A percentile compares a stretch with the other conserved stretches of the same genome.
Conservation (phyloP, 2,797 vertebrate species). For the Alosa sapidissima region DNA sequence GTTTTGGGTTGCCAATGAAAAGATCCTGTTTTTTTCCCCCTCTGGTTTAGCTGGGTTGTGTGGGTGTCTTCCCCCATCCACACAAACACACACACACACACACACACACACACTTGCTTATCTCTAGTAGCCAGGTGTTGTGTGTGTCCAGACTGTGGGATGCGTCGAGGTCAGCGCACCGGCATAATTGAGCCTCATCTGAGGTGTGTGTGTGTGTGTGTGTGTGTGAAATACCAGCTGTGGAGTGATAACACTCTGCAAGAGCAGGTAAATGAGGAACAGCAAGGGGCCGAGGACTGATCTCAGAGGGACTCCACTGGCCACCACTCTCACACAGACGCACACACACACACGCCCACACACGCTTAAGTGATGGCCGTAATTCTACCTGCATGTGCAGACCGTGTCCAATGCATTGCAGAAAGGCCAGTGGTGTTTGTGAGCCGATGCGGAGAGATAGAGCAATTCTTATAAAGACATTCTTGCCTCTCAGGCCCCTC, state of each 20-base stretch:
- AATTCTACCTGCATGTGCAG: not conserved
- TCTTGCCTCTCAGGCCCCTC: not conserved
- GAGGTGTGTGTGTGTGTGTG: too few relatives aligned
- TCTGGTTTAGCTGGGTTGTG: not conserved
- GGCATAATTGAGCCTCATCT: slow-evolving; percentile 8
- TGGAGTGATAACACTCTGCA: not conserved
- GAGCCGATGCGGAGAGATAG: not conserved
- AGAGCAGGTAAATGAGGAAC: not conserved
- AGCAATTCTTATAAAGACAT: not conserved
- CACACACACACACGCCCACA: too few relatives aligned
- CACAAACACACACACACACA: not conserved
- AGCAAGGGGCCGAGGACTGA: not conserved
- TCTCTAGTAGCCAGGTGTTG: too few relatives aligned
- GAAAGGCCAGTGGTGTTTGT: not conserved
- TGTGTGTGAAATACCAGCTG: not conserved
- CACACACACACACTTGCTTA: not conserved
- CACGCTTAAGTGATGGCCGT: too few relatives aligned
- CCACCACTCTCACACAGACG: too few relatives aligned
- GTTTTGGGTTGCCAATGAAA: not conserved
- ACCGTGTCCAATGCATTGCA: not conserved
- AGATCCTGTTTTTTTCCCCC: not conserved
- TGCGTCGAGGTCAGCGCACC: not conserved
- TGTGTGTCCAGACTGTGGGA: not conserved
- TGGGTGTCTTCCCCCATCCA: not conserved
- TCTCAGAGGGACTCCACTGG: not conserved